phyloP scores from a whole-genome alignment of 1,140 invertebrate species.

The Wiebesia pumilae region DNA sequence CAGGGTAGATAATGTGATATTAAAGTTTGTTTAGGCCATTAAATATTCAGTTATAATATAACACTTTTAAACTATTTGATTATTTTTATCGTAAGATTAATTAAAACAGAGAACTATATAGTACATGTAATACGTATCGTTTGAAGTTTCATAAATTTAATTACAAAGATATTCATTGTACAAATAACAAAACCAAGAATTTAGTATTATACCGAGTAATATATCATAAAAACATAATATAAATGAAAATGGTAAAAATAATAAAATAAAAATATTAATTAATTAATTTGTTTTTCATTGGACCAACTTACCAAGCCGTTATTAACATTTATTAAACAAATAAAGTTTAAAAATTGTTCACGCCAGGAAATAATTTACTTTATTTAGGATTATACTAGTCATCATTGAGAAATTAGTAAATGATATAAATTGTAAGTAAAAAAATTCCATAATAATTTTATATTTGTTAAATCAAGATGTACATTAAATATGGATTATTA shows the following conservation, averaged over 20 bases:
- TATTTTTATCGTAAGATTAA: background rate
- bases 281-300: background rate
- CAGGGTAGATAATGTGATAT: constrained; percentile 9
- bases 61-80: background rate
- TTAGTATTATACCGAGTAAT: background rate
- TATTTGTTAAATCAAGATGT: too few relatives aligned
- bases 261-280: background rate
- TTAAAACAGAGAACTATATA: background rate
- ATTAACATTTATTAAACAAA: background rate
- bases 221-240: background rate
- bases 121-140: background rate
- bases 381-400: too few relatives aligned
- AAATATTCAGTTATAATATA: background rate
- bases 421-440: too few relatives aligned
- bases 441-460: too few relatives aligned
- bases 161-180: background rate
- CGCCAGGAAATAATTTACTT: too few relatives aligned
- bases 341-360: background rate
- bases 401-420: too few relatives aligned
- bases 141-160: background rate
- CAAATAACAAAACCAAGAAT: background rate
- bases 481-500: too few relatives aligned
- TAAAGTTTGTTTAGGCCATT: background rate
- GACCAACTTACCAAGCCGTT: background rate
- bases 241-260: background rate